These are phyloP conservation scores for Trididemnum nubilum DNA, from an alignment of 23 tunicate genomes.

Conservation along the genomic window DNA sequence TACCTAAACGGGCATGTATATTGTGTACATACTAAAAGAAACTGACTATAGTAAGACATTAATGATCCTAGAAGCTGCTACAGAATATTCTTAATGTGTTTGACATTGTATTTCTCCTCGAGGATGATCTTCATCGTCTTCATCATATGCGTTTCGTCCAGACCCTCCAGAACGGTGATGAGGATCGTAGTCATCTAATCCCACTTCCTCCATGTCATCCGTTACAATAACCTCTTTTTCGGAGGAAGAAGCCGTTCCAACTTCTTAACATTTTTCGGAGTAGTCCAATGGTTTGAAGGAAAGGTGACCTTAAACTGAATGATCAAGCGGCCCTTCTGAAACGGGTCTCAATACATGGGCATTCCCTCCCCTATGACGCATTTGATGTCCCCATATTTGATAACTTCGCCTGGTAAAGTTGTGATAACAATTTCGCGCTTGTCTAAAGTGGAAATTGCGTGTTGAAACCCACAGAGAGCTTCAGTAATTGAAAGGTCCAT, in stretches of 20 bases:
- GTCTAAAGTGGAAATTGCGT: conserved; percentile 73
- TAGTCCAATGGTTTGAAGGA: conserved; percentile 79
- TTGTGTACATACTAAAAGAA: no score
- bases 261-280: conserved; percentile 49
- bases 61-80: no score
- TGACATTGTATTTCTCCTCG: conserved; percentile 74
- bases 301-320: conserved; percentile 79
- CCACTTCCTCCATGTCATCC: conserved; percentile 93
- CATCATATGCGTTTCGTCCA: conserved; percentile 76
- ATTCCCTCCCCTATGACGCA: conserved; percentile 96
- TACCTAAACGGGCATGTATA: no score
- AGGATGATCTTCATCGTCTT: conserved; percentile 78
- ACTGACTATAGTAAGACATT: no score
- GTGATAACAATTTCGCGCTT: conserved; percentile 86
- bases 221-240: conserved; percentile 61
- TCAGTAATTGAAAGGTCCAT: conserved; percentile 92
- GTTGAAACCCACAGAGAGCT: conserved; percentile 83
- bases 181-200: conserved; percentile 76
- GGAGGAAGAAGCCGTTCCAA: conserved; percentile 80
- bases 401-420: conserved; percentile 84
- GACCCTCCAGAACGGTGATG: conserved; percentile 34
- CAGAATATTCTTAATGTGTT: no score
- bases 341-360: conserved; percentile 96
- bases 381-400: conserved; percentile 71
- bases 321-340: conserved; percentile 87